A percentile compares a stretch with the other conserved stretches of the same genome.
phyloP scores from a whole-genome alignment of 2,113 vertebrate genomes.

The Cepphus grylle region DNA sequence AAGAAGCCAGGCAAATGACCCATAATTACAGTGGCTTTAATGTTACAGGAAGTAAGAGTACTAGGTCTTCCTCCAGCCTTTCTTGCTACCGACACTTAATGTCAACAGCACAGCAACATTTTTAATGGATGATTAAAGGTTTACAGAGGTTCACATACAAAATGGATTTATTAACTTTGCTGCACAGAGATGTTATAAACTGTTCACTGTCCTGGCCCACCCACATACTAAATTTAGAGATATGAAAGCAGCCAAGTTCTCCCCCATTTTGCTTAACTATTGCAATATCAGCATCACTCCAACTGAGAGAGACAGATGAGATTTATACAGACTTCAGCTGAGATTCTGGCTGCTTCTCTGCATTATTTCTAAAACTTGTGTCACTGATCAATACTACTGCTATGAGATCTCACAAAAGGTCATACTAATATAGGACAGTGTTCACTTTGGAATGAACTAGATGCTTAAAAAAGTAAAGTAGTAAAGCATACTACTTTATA shows the following conservation, averaged over 20 bases:
- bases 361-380: slow-evolving; percentile 18
- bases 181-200: not conserved
- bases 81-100: slow-evolving; percentile 10
- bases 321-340: slow-evolving; percentile 40
- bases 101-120: not conserved
- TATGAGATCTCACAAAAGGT: slow-evolving; percentile 31
- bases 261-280: not conserved
- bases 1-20: slow-evolving; percentile 67
- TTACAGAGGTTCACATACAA: not conserved
- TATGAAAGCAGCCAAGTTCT: slow-evolving; percentile 25
- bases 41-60: slow-evolving; percentile 36
- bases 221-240: slow-evolving; percentile 19
- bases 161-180: slow-evolving; percentile 22
- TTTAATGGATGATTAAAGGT: not conserved
- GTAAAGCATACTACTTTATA: not conserved
- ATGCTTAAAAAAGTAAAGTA: slow-evolving; percentile 11
- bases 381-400: slow-evolving; percentile 24
- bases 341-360: slow-evolving; percentile 2
- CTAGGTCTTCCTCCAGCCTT: not conserved
- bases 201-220: not conserved
- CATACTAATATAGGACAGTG: slow-evolving; percentile 21
- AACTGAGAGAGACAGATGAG: slow-evolving; percentile 25
- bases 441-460: slow-evolving; percentile 41
- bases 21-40: slow-evolving; percentile 59
- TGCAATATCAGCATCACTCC: slow-evolving; percentile 32